Evolutionary conservation across 2,797 vertebrate genomes (phyloP), one percentile per base, ranked within the genome.

Genomic region (Eulemur coronatus): DNA sequence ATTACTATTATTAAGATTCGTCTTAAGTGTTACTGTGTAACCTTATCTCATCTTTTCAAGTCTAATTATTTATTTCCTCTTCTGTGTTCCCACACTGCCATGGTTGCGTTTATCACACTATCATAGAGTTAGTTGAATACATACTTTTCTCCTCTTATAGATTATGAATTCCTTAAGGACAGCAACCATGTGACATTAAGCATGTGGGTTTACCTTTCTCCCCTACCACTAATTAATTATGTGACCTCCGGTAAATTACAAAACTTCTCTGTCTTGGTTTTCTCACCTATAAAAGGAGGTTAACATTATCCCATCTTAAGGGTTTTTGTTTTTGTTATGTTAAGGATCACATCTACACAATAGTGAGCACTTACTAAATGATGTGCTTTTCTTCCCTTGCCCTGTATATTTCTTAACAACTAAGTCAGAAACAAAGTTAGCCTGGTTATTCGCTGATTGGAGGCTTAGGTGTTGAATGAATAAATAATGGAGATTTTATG

Each of bases 401-500:
- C 9, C 57, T 92, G 18, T 55, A 63, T n/a, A 73, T 94, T 89
- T 93, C 57, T 76, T 76, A 92, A 69, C 52, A 78, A 46, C 8
- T 38, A 22, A 28, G 76, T 33, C 52, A 80, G 55, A 92, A 81
- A 59, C 35, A 69, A 46, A 92, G 26, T 50, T 22, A 80, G 38
- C 22, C 35, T 43, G 8, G 20, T 65, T 89, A 35, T 91, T 93
- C 50, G 89, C 52, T 63, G 50, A 48, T 65, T 89, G 35, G n/a
- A 91, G 52, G 24, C 84, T 84, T 38, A 46, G 22, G 3, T 76
- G 12, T n/a, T 84, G 43, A 50, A 63, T 92, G 57, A 84, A 30
- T 90, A 88, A 86, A 13, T 72, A 86, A 72, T 73, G 63, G 7
- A 33, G 15, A 38, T 46, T 87, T 96, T 89, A 46, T 95, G 86